phyloP scores from a whole-genome alignment of 2,888 invertebrate species.

The Rambutsinella grinnellia region DNA sequence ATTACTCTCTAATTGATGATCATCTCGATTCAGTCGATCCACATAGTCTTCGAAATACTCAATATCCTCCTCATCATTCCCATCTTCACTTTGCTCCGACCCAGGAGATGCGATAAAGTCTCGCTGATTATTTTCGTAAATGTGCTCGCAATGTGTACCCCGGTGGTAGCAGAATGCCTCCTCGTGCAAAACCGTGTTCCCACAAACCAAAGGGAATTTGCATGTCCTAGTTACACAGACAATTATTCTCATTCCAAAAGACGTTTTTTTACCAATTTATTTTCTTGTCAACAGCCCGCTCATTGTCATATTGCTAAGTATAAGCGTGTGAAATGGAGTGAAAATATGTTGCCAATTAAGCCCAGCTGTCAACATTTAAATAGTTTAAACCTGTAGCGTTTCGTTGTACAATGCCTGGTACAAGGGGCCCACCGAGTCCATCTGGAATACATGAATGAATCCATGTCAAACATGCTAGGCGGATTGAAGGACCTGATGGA shows the following conservation, averaged over 20 bases:
- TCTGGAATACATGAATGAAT: constrained; percentile 68
- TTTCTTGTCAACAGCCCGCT: background rate
- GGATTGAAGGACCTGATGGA: constrained; percentile 62
- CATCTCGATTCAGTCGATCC: constrained; percentile 7
- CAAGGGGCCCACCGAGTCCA: constrained; percentile 91
- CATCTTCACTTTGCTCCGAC: constrained; percentile 36
- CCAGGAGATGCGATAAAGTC: constrained; percentile 51
- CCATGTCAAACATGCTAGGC: constrained; percentile 61
- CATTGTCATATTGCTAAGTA: background rate
- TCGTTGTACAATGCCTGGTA: constrained; percentile 82
- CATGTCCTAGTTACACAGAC: constrained; percentile 76
- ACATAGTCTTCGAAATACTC: constrained; percentile 46
- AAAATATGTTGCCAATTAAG: constrained; percentile 56
- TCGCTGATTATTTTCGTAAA: constrained; percentile 61
- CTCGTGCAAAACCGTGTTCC: constrained; percentile 82
- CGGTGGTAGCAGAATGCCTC: constrained; percentile 88
- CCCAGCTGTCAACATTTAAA: background rate
- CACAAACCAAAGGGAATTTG: constrained; percentile 80
- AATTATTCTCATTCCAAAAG: constrained; percentile 10
- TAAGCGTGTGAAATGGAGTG: background rate
- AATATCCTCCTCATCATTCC: constrained; percentile 39
- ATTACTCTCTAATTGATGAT: constrained; percentile 24
- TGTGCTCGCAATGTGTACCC: constrained; percentile 81
- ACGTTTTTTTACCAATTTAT: constrained; percentile 1
- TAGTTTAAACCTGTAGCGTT: constrained; percentile 76